phyloP scores from a whole-genome alignment of 1,140 invertebrate species.

The Lepidurus apus region DNA sequence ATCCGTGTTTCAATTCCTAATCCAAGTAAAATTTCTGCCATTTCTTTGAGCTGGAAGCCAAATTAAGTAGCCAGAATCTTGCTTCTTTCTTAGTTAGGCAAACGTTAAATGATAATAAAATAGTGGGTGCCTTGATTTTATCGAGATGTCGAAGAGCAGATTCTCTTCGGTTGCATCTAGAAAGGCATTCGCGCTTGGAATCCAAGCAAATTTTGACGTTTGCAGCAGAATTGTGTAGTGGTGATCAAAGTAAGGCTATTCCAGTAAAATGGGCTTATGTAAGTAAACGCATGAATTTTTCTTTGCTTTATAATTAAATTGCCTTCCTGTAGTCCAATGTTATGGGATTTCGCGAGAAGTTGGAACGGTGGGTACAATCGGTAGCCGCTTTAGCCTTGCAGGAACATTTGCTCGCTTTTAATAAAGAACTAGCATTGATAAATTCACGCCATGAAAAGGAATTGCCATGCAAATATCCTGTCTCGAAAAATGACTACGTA shows the following conservation, averaged over 20 bases:
- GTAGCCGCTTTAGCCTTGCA: not conserved
- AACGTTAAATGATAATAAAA: not conserved
- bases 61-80: too few relatives aligned
- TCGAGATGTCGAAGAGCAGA: not conserved
- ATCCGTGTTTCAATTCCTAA: not conserved
- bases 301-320: not conserved
- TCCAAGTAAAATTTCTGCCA: too few relatives aligned
- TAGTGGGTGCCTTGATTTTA: not conserved
- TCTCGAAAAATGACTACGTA: not conserved
- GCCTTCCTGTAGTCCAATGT: not conserved
- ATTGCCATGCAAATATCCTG: not conserved
- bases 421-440: not conserved
- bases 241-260: not conserved
- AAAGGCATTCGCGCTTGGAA: not conserved
- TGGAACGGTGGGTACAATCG: not conserved
- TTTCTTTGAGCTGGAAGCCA: too few relatives aligned
- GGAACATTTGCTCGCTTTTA: not conserved
- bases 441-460: not conserved
- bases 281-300: not conserved
- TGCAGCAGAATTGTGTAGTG: not conserved
- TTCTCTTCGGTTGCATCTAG: not conserved
- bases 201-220: not conserved
- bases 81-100: not conserved
- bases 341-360: not conserved
- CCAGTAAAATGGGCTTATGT: not conserved